Evolutionary conservation across 1,140 invertebrate species (phyloP).

Genomic region (Zaprionus inermis): DNA sequence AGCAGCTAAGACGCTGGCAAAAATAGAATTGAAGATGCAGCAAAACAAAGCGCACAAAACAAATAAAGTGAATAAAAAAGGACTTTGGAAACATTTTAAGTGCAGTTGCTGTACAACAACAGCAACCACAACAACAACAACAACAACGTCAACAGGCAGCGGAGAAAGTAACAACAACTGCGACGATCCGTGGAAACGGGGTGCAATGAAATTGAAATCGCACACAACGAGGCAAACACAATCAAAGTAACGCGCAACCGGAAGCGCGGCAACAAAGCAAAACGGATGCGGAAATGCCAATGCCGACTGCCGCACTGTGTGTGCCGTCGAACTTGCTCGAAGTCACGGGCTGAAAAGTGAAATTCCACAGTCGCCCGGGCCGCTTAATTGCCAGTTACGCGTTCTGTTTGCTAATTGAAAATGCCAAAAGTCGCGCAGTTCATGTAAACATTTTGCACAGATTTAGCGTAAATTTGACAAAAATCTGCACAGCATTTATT

Average conservation of each 20-base stretch:
- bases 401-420: slow-evolving; percentile 26
- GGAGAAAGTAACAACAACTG: slow-evolving; percentile 29
- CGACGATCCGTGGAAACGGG: slow-evolving; percentile 54
- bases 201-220: slow-evolving; percentile 75
- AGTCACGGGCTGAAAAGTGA: slow-evolving; percentile 39
- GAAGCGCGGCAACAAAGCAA: slow-evolving; percentile 70
- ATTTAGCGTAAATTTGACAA: neutral
- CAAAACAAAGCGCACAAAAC: slow-evolving; percentile 38
- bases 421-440: slow-evolving; percentile 12
- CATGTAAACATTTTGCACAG: neutral
- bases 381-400: slow-evolving; percentile 27
- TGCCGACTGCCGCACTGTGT: slow-evolving; percentile 40
- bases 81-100: slow-evolving; percentile 78
- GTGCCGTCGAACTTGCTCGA: slow-evolving; percentile 56
- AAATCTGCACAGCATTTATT: slow-evolving; percentile 20
- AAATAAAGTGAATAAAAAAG: slow-evolving; percentile 60
- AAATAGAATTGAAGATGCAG: slow-evolving; percentile 61
- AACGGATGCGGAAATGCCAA: slow-evolving; percentile 70
- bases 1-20: slow-evolving; percentile 38
- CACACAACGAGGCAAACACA: slow-evolving; percentile 45
- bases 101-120: slow-evolving; percentile 53
- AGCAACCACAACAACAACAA: slow-evolving; percentile 33
- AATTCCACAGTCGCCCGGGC: slow-evolving; percentile 3
- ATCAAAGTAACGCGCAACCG: slow-evolving; percentile 50
- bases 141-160: slow-evolving; percentile 1